Conservation (phyloP, 2,113 vertebrate genomes). For the Asarcornis scutulata region DNA sequence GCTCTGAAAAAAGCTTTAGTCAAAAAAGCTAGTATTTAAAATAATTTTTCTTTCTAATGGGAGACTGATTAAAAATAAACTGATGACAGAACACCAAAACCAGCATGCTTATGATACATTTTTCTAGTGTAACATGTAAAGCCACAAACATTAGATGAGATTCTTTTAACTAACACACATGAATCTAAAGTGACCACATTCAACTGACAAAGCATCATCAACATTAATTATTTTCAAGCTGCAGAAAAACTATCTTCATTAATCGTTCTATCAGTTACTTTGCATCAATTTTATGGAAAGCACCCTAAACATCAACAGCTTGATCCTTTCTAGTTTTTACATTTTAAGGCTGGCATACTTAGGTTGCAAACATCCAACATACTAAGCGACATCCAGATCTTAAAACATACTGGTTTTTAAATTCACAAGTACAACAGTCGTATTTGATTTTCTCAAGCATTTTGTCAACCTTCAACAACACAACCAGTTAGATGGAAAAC, state of each 20-base stretch:
- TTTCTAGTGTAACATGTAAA: conserved; percentile 56
- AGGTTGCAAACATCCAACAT: neutral
- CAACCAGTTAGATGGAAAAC: neutral
- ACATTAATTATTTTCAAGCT: conserved; percentile 23
- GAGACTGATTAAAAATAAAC: conserved; percentile 50
- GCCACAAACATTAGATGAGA: conserved; percentile 70
- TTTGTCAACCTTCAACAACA: neutral
- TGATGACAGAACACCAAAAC: conserved; percentile 77
- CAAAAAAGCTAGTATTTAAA: conserved; percentile 59
- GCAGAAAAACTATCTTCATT: neutral
- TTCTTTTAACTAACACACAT: conserved; percentile 61
- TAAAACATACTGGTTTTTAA: neutral
- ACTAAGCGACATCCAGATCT: neutral
- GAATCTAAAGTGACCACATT: conserved; percentile 71
- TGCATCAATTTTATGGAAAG: neutral
- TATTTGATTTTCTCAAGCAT: neutral
- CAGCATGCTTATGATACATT: conserved; percentile 73
- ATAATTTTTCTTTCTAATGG: conserved; percentile 42
- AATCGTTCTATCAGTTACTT: neutral
- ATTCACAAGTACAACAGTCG: neutral
- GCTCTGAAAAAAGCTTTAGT: conserved; percentile 75
- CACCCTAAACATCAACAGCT: neutral
- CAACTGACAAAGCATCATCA: conserved; percentile 61
- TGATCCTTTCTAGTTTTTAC: neutral
- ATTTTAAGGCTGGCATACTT: neutral